Conservation (phyloP, 2,113 vertebrate species). For the Aix galericulata region DNA sequence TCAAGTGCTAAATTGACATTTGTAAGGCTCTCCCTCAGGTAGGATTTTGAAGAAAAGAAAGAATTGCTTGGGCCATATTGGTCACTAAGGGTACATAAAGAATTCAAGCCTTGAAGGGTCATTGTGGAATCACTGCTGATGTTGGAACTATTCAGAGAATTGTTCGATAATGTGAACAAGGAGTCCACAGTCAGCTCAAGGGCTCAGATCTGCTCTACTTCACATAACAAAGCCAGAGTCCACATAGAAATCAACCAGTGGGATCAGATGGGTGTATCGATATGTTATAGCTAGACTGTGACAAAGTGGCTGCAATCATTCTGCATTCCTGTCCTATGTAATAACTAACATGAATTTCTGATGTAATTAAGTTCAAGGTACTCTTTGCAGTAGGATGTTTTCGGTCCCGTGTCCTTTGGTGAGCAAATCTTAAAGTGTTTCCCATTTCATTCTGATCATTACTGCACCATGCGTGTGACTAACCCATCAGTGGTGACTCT, state of each 20-base stretch:
- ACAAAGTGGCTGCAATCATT: no score
- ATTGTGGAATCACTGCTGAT: background rate
- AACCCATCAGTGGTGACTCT: background rate
- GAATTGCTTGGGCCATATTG: background rate
- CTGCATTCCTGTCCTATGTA: background rate
- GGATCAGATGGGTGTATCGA: no score
- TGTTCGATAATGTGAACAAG: background rate
- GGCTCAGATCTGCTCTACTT: background rate
- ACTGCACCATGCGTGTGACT: background rate
- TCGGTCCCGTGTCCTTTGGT: background rate
- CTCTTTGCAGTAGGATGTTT: background rate
- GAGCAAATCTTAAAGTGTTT: background rate
- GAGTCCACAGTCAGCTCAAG: background rate
- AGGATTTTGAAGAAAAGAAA: background rate
- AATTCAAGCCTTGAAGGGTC: background rate
- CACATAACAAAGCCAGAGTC: background rate
- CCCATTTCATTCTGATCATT: background rate
- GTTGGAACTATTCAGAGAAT: background rate
- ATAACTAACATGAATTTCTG: background rate
- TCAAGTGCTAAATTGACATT: slow-evolving; percentile 3
- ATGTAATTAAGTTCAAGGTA: background rate
- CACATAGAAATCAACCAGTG: background rate
- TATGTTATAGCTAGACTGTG: accelerated
- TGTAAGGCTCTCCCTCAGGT: background rate
- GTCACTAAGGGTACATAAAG: background rate